Evolutionary conservation across 2,797 vertebrate genomes (phyloP), one percentile per base, ranked within the genome.

Genomic region (Epinephelus coioides): DNA sequence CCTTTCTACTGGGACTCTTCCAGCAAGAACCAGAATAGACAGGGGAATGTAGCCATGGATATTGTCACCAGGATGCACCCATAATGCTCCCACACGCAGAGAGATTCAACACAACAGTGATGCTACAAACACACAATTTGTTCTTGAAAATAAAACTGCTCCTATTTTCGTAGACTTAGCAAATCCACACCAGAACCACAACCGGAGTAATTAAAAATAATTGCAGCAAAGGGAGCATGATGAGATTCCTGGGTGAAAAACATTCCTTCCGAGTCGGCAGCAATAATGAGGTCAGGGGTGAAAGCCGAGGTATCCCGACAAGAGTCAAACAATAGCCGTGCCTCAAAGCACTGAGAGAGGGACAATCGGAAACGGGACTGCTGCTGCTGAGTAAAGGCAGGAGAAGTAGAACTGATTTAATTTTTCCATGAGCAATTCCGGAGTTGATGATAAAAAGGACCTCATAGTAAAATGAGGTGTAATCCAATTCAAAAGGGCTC

Each of bases 31-130:
- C 70, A 82, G 69, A 88, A 82, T 68, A 91, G 83, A 86, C 81
- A 70, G 12, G 62, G 83, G 85, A 86, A 87, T 86, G 91, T 68
- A 88, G 78, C 83, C 84, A 85, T 90, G 86, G 89, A 76, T 88
- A 85, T 54, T 86, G 88, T 86, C 86, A 84, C 85, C 51, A 69
- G 60, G 83, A 76, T 65, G 69, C 67, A 82, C 21, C 46, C 70
- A 3, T 69, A 62, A 69, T 73, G 51, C 69, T 67, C 74, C 67
- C 78, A 79, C 40, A 76, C 57, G 62, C 53, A 74, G 9, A 64
- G 43, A 67, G 66, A 78, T 30, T 38, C 69, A 70, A 84, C 82
- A 83, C 73, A 85, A 67, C 40, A 74, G 72, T n/a, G 18, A 53
- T 23, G 43, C 57, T 21, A 17, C 55, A 38, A 25, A 78, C 15